Evolutionary conservation across 2,888 invertebrate species (phyloP).

Genomic region (Ramazzottius varieornatus): DNA sequence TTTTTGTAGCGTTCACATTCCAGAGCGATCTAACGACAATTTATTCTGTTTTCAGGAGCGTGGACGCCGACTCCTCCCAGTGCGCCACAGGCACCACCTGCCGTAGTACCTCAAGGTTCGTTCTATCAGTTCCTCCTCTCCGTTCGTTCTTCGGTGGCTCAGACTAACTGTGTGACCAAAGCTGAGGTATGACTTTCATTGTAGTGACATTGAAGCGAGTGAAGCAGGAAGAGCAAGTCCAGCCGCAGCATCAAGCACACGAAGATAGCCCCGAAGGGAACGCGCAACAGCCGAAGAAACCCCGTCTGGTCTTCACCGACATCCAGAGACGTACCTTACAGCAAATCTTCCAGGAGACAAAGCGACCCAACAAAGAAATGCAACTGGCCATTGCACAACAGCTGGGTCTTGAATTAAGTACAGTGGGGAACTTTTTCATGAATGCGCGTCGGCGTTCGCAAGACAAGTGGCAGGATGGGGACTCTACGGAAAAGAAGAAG

Average conservation of each 20-base stretch:
- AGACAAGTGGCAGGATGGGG: constrained; percentile 93
- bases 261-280: not conserved
- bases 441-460: constrained; percentile 68
- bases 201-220: not conserved
- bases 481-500: constrained; percentile 16
- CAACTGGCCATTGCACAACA: constrained; percentile 95
- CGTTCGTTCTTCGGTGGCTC: no score
- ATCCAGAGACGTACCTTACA: constrained; percentile 97
- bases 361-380: constrained; percentile 97
- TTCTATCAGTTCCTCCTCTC: no score
- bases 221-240: not conserved
- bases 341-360: constrained; percentile 99
- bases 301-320: constrained; percentile 98
- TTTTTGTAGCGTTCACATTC: no score
- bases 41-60: no score
- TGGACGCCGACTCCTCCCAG: no score
- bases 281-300: constrained; percentile 56
- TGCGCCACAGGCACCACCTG: no score
- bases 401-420: constrained; percentile 79
- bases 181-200: not conserved
- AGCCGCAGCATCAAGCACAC: not conserved
- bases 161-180: no score
- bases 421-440: constrained; percentile 99
- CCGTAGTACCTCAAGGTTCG: no score
- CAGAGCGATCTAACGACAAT: no score